Conservation (phyloP, 2,888 invertebrate species). For the Seladonia tumulorum region DNA sequence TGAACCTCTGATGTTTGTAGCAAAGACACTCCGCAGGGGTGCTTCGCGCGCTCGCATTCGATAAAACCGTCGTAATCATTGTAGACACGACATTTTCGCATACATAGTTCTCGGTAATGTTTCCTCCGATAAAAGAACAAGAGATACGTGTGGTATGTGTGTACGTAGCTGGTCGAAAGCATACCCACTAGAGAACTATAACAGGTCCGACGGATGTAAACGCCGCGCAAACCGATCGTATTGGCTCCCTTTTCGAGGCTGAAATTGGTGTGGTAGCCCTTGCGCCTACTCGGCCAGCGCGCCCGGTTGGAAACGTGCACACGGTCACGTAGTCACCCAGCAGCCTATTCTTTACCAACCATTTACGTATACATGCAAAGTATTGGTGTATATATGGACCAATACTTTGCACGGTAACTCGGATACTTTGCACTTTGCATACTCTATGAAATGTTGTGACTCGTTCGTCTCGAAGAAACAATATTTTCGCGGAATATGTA, state of each 20-base stretch:
- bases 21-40: conserved; percentile 36
- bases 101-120: neutral
- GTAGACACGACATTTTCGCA: neutral
- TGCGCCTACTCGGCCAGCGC: neutral
- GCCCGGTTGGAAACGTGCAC: conserved; percentile 1
- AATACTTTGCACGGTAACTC: neutral
- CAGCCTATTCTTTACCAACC: neutral
- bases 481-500: too few species aligned
- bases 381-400: neutral
- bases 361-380: neutral
- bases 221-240: neutral
- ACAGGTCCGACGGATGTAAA: neutral
- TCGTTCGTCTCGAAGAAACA: neutral
- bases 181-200: neutral
- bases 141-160: neutral
- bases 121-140: neutral
- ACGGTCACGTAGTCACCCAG: conserved; percentile 27
- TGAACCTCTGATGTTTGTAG: neutral
- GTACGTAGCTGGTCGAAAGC: neutral
- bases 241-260: neutral
- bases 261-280: neutral
- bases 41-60: neutral
- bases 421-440: neutral
- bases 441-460: neutral
- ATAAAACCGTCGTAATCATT: neutral